Evolutionary conservation across 1,140 invertebrate species (phyloP).

Genomic region (Meteorus sp.): DNA sequence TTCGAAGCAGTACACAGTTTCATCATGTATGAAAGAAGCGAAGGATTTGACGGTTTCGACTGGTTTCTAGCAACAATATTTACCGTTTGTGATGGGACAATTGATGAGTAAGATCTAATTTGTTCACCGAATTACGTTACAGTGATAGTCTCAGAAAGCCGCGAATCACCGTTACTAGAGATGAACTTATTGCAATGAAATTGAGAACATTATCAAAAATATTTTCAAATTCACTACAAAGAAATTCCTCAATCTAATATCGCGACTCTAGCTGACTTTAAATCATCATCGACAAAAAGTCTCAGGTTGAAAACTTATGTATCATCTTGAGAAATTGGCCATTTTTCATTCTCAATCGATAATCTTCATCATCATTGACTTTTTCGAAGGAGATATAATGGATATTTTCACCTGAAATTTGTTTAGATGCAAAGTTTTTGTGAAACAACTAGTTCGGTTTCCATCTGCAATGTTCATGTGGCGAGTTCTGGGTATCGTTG

Average conservation of each 20-base stretch:
- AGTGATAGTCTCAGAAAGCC: conserved; percentile 45
- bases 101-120: conserved; percentile 42
- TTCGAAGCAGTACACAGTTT: conserved; percentile 45
- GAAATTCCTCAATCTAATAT: not conserved
- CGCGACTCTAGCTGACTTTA: conserved; percentile 51
- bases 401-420: conserved; percentile 3
- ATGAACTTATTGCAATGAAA: conserved; percentile 10
- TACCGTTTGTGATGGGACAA: conserved; percentile 46
- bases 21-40: conserved; percentile 45
- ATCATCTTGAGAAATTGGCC: conserved; percentile 35
- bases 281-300: conserved; percentile 51
- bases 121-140: not conserved
- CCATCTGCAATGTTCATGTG: conserved; percentile 51
- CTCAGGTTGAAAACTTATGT: conserved; percentile 59
- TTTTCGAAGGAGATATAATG: too few relatives aligned
- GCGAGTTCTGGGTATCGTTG: conserved; percentile 40
- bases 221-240: conserved; percentile 13
- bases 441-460: conserved; percentile 47
- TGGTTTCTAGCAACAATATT: conserved; percentile 55
- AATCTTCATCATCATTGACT: conserved; percentile 45
- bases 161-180: conserved; percentile 41
- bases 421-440: conserved; percentile 49
- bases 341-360: conserved; percentile 33
- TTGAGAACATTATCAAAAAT: conserved; percentile 17
- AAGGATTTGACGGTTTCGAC: conserved; percentile 46